phyloP scores from a whole-genome alignment of 1,140 invertebrate species.

The Thereuonema tuberculata region DNA sequence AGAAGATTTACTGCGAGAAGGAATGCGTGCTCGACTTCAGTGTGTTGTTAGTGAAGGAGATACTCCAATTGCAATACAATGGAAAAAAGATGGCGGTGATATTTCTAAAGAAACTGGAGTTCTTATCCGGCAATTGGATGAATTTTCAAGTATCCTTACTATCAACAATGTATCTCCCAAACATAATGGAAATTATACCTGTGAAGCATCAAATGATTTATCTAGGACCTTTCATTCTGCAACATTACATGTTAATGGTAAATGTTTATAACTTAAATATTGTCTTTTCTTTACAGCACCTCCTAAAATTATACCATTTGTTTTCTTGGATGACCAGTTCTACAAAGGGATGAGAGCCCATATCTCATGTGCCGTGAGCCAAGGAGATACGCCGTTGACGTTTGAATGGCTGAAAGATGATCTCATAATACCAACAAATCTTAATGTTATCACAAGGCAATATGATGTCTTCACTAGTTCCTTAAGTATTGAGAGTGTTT shows the following conservation, averaged over 20 bases:
- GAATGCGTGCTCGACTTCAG: slow-evolving; percentile 46
- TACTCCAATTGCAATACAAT: slow-evolving; percentile 52
- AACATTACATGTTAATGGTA: slow-evolving; percentile 31
- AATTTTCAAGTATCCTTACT: slow-evolving; percentile 28
- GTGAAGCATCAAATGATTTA: slow-evolving; percentile 50
- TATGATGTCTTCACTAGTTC: no score
- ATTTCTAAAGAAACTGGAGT: slow-evolving; percentile 35
- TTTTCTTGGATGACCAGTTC: no score
- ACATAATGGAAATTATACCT: slow-evolving; percentile 61
- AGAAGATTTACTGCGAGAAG: slow-evolving; percentile 60
- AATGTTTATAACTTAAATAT: no score
- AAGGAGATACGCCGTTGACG: no score
- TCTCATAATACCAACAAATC: no score
- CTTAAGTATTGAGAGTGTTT: no score
- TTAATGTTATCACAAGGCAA: no score
- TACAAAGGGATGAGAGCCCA: no score
- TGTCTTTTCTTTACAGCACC: no score
- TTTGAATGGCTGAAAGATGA: no score
- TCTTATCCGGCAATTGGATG: slow-evolving; percentile 29
- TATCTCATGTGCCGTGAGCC: no score
- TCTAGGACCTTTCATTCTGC: slow-evolving; percentile 45
- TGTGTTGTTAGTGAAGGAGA: slow-evolving; percentile 77
- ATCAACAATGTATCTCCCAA: slow-evolving; percentile 30
- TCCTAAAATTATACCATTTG: no score
- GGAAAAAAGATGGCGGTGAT: slow-evolving; percentile 55